Conservation (phyloP, 2,888 invertebrate genomes). For the Ernsta delagoae region DNA sequence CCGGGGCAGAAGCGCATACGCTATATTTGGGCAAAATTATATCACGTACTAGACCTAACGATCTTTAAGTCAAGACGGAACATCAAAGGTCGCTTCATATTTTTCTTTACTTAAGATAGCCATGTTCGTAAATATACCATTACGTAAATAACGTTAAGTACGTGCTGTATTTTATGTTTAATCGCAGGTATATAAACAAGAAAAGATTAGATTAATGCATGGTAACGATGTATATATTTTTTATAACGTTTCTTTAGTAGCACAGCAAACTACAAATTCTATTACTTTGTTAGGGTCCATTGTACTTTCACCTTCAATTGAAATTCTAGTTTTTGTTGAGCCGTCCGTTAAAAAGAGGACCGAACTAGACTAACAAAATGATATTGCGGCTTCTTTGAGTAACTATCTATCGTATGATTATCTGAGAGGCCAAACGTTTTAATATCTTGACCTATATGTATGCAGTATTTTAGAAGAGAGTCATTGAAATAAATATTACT, state of each 20-base stretch:
- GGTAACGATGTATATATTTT: background rate
- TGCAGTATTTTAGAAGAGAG: background rate
- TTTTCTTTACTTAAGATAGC: constrained; percentile 20
- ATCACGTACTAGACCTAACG: constrained; percentile 30
- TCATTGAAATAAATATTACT: background rate
- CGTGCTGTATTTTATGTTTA: background rate
- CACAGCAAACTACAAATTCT: constrained; percentile 4
- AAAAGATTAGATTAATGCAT: background rate
- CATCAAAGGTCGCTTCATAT: constrained; percentile 31
- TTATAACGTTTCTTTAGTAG: constrained; percentile 5
- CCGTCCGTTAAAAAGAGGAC: constrained; percentile 9
- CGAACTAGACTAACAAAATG: constrained; percentile 18
- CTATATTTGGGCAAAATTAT: constrained; percentile 33
- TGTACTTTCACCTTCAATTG: constrained; percentile 18
- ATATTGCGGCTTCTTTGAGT: background rate
- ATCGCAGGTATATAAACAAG: background rate
- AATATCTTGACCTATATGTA: background rate
- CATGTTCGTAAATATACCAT: constrained; percentile 1
- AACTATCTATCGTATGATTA: background rate
- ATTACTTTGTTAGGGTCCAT: constrained; percentile 11
- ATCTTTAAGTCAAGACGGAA: constrained; percentile 17
- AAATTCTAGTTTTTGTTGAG: constrained; percentile 15
- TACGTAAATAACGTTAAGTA: constrained; percentile 4
- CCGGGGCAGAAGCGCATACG: constrained; percentile 15
- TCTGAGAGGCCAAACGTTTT: background rate